Evolutionary conservation across 2,888 invertebrate genomes (phyloP).

Genomic region (Ethmia dodecea): DNA sequence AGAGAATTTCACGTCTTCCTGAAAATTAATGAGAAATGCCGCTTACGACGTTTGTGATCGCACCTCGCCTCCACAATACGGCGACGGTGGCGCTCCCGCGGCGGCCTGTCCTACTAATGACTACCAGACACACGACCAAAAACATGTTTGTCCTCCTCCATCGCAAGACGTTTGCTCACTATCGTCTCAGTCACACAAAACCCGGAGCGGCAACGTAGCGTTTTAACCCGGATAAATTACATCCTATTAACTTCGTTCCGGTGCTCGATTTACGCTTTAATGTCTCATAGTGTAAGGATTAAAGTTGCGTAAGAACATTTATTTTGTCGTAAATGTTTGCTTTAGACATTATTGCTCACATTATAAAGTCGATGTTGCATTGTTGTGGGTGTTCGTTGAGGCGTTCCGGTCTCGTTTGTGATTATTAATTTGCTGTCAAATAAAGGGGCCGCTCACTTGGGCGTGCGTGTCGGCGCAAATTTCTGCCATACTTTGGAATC

Average conservation of each 20-base stretch:
- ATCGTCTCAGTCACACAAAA: constrained; percentile 52
- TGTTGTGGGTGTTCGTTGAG: constrained; percentile 47
- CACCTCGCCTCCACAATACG: constrained; percentile 61
- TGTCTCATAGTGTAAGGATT: constrained; percentile 63
- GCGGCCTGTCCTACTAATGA: constrained; percentile 58
- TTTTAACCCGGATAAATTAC: constrained; percentile 73
- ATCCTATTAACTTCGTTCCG: constrained; percentile 72
- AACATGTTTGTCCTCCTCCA: constrained; percentile 50
- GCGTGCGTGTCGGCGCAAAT: constrained; percentile 76
- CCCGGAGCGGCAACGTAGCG: constrained; percentile 70
- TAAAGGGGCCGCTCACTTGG: constrained; percentile 77
- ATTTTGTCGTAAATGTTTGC: constrained; percentile 48
- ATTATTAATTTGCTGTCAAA: constrained; percentile 78
- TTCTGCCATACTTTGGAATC: constrained; percentile 76
- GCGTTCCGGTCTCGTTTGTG: constrained; percentile 54
- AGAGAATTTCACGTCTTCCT: constrained; percentile 67
- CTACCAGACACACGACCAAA: constrained; percentile 51
- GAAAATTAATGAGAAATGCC: constrained; percentile 72
- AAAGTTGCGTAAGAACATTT: constrained; percentile 61
- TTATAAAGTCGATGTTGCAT: constrained; percentile 62
- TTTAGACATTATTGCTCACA: constrained; percentile 54
- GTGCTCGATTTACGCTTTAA: constrained; percentile 73
- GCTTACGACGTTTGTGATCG: constrained; percentile 62
- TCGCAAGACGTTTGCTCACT: constrained; percentile 19
- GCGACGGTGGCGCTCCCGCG: constrained; percentile 55